Conservation (phyloP, 2,888 invertebrate species). For the Zygothrica quintamaculata region DNA sequence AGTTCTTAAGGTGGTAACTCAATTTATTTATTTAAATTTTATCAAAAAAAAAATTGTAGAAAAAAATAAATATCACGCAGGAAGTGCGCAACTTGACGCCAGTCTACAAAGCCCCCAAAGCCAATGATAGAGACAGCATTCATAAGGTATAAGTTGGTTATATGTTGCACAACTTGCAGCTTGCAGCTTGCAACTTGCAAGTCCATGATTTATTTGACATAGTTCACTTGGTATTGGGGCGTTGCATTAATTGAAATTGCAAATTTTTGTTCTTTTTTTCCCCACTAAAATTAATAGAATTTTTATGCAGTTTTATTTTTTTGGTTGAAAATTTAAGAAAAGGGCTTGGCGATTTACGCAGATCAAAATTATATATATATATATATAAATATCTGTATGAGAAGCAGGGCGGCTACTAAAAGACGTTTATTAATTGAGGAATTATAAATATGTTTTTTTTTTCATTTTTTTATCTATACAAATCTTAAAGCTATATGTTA, state of each 20-base stretch:
- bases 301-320: slow-evolving; percentile 67
- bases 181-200: slow-evolving; percentile 3
- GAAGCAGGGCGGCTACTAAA: slow-evolving; percentile 30
- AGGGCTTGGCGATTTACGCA: slow-evolving; percentile 59
- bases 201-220: slow-evolving; percentile 82
- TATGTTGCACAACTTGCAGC: slow-evolving; percentile 1
- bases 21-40: slow-evolving; percentile 84
- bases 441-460: slow-evolving; percentile 62
- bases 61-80: slow-evolving; percentile 33
- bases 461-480: slow-evolving; percentile 41
- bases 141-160: slow-evolving; percentile 23
- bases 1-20: slow-evolving; percentile 79
- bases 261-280: too few species aligned
- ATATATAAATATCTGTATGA: slow-evolving; percentile 5
- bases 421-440: slow-evolving; percentile 75
- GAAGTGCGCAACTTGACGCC: slow-evolving; percentile 62
- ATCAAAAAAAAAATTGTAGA: slow-evolving; percentile 10
- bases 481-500: slow-evolving; percentile 35
- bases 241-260: slow-evolving; percentile 82
- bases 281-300: slow-evolving; percentile 77
- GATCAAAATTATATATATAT: slow-evolving; percentile 23
- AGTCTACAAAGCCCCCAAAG: slow-evolving; percentile 30
- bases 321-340: slow-evolving; percentile 65
- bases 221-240: slow-evolving; percentile 69
- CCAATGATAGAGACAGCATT: slow-evolving; percentile 19